Evolutionary conservation across 2,113 vertebrate genomes (phyloP).

Genomic region (Artemisiospiza belli): DNA sequence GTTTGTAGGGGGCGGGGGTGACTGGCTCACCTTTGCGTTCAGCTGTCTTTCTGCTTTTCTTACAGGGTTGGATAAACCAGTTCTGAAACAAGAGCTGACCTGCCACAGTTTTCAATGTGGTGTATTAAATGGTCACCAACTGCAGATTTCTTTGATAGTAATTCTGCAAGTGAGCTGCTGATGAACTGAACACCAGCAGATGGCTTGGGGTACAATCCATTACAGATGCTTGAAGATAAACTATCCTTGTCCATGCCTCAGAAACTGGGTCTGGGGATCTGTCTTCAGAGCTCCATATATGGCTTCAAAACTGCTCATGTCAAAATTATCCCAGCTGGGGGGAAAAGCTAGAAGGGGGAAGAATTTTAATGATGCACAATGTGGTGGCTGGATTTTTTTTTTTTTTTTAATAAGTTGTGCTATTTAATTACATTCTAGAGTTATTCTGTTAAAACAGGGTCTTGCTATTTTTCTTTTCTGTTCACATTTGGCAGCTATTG

Average conservation of each 20-base stretch:
- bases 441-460: neutral
- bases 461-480: neutral
- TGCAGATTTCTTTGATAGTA: neutral
- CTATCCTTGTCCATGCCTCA: neutral
- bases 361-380: neutral
- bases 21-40: neutral
- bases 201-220: neutral
- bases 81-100: neutral
- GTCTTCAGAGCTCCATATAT: constrained; percentile 15
- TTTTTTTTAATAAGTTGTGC: neutral
- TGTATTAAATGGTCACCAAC: neutral
- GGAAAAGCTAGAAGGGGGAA: neutral
- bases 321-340: neutral
- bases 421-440: neutral
- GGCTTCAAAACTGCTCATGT: neutral
- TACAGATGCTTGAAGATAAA: neutral
- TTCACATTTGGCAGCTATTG: neutral
- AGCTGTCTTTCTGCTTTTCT: neutral
- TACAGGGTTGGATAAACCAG: neutral
- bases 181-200: neutral
- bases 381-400: neutral
- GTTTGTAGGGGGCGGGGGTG: neutral
- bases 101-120: neutral
- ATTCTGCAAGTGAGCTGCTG: neutral
- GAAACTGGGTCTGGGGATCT: neutral